phyloP scores from a whole-genome alignment of 2,113 vertebrate species.

The Phrynosoma blainvillii region DNA sequence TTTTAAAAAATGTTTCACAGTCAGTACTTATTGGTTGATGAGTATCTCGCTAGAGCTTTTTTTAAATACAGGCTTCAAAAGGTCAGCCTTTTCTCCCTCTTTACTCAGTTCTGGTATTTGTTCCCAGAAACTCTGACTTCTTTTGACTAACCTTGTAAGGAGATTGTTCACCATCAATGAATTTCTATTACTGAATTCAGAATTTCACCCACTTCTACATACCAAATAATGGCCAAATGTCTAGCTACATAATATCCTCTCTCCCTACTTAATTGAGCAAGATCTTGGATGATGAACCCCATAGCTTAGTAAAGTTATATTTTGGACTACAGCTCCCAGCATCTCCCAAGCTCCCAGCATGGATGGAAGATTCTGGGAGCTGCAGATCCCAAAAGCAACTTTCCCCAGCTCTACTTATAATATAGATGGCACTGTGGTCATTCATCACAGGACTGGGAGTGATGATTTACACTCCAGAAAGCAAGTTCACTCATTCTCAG shows the following conservation, averaged over 20 bases:
- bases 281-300: neutral
- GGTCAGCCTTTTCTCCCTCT: neutral
- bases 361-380: too few species aligned
- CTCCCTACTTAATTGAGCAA: too few species aligned
- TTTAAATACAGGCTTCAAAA: neutral
- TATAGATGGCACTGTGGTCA: neutral
- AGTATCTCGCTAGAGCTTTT: neutral
- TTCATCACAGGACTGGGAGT: too few species aligned
- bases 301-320: neutral
- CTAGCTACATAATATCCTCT: neutral
- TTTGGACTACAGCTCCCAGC: neutral
- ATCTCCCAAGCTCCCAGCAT: neutral
- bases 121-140: neutral
- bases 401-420: neutral
- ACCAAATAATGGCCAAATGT: neutral
- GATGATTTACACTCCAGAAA: neutral
- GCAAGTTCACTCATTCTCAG: neutral
- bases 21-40: neutral
- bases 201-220: neutral
- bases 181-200: neutral
- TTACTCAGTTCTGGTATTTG: neutral
- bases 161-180: neutral
- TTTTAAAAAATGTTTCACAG: neutral
- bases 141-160: neutral
- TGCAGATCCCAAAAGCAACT: neutral